These are phyloP conservation scores for Actenoides lindsayi DNA, from an alignment of 2,113 vertebrate genomes.

Conservation along the genomic window DNA sequence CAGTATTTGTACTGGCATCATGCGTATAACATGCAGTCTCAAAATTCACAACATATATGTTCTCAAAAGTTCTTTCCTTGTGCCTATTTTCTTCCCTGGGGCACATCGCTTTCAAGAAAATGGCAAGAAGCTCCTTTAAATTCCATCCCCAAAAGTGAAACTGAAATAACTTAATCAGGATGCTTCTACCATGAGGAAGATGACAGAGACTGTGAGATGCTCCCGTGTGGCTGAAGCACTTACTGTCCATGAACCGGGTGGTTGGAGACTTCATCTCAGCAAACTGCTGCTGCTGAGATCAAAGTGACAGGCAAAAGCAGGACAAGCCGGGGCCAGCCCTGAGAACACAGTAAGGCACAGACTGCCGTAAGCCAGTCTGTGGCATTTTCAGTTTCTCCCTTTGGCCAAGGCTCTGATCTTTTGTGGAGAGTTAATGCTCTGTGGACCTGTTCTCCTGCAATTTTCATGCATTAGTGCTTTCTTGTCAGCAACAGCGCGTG, in stretches of 20 bases:
- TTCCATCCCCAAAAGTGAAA: not conserved
- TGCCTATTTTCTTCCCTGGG: not conserved
- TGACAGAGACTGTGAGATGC: not conserved
- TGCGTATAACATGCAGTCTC: not conserved
- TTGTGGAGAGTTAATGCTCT: not conserved
- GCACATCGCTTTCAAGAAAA: not conserved
- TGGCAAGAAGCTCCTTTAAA: not conserved
- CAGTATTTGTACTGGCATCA: not conserved
- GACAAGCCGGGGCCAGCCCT: not conserved
- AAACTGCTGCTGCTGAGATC: not conserved
- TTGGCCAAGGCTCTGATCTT: not conserved
- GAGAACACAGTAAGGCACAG: not conserved
- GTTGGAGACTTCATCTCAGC: fast-evolving
- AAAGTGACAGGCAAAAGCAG: not conserved
- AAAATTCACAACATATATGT: not conserved
- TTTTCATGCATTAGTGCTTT: not conserved
- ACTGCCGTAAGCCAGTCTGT: not conserved
- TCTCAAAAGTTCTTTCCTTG: not conserved
- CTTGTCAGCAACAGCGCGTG: fast-evolving
- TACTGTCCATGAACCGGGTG: fast-evolving
- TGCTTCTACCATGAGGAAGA: not conserved
- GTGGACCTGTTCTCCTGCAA: not conserved
- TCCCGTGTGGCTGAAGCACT: not conserved
- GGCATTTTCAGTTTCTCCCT: not conserved
- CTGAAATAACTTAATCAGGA: not conserved